These are phyloP conservation scores for Tragelaphus eurycerus DNA, from an alignment of 2,797 vertebrate species.

Conservation along the genomic window DNA sequence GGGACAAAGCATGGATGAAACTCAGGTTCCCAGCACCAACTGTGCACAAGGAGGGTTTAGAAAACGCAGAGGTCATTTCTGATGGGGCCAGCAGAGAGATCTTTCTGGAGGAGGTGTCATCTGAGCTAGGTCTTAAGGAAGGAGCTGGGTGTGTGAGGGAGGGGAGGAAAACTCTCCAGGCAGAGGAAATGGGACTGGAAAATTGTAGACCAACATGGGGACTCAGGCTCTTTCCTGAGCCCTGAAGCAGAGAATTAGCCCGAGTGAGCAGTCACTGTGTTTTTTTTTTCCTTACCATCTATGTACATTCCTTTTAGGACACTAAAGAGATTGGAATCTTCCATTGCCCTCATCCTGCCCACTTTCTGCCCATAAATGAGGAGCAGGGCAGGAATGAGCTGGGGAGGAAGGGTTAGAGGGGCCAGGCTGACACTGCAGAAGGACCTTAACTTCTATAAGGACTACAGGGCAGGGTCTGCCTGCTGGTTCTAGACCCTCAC, in stretches of 20 bases:
- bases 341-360: background rate
- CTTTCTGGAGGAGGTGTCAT: background rate
- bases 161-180: background rate
- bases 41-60: background rate
- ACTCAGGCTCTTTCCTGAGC: background rate
- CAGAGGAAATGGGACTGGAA: background rate
- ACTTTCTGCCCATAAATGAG: background rate
- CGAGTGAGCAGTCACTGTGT: background rate
- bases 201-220: background rate
- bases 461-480: fast-evolving
- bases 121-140: background rate
- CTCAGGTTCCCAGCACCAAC: background rate
- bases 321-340: background rate
- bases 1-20: background rate
- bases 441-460: background rate
- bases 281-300: background rate
- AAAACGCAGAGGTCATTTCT: background rate
- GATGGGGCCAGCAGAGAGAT: background rate
- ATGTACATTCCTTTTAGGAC: background rate
- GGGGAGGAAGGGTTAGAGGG: background rate
- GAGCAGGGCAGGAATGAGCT: background rate
- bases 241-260: background rate
- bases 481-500: background rate
- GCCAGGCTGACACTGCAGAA: background rate
- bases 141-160: background rate